A percentile compares a stretch with the other conserved stretches of the same genome.
Evolutionary conservation across 1,140 invertebrate species (phyloP).

Genomic region (Rhizoglyphus robini): DNA sequence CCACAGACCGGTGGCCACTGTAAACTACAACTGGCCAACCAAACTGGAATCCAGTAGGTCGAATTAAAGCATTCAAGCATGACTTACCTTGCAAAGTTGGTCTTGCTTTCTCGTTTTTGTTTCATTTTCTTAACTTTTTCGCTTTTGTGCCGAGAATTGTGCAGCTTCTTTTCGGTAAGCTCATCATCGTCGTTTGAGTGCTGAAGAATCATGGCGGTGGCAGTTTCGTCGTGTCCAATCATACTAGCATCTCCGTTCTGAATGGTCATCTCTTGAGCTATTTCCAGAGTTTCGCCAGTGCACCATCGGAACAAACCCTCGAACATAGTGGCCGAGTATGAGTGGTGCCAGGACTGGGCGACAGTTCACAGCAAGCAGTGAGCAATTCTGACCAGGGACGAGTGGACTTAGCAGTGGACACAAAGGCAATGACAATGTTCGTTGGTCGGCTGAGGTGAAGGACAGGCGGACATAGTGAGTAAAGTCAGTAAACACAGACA

Average conservation of each 20-base stretch:
- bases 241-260: not conserved
- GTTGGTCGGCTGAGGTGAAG: no score
- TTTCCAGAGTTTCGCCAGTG: slow-evolving; percentile 14
- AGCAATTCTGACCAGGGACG: no score
- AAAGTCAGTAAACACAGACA: no score
- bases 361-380: not conserved
- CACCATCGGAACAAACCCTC: not conserved
- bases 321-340: no score
- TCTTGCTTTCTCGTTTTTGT: not conserved
- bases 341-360: no score
- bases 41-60: no score
- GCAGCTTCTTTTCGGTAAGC: not conserved
- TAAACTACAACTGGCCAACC: no score
- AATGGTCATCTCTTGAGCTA: slow-evolving; percentile 2
- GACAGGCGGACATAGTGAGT: no score
- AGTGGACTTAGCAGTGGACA: no score
- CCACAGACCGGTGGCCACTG: no score
- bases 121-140: not conserved
- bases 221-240: not conserved
- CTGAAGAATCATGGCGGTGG: slow-evolving; percentile 4
- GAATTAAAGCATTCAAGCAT: no score
- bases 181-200: not conserved
- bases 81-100: not conserved
- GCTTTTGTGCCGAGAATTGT: not conserved
- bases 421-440: no score